Base-by-base conservation (phyloP, 2,888 invertebrate species). In the Spisula solida region DNA sequence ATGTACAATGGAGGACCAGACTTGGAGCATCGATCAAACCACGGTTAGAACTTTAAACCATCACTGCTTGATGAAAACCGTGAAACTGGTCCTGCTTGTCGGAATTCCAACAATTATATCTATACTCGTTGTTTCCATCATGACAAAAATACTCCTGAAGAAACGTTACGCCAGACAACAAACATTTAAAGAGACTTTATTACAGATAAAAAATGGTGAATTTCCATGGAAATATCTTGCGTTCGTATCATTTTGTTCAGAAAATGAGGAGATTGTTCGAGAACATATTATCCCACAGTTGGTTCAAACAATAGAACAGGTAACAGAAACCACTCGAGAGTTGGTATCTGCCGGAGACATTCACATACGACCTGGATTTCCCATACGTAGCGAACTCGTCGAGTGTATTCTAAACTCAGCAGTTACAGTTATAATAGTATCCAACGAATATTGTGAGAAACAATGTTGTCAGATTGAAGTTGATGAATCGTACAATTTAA, bases 211-310 rank as follows among this genome's bases (percentile, higher is more conserved):
- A 34, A 66, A 34, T 31, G 83, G 66, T 41, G 18, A 8, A 8
- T 83, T 70, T 41, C 56, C 31, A 60, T 66, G 66, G 66, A 66
- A 70, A 66, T 66, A 34, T 25, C 56, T 83, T 47, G 66, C 29
- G 41, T 83, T 83, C 47, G 20, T 83, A 12, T 83, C 83, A 47
- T 83, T 66, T 34, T 83, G 66, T 66, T 66, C 66, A 31, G 83
- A 83, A 60, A 66, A 83, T 25, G 83, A 60, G 12, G 70, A 60
- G 16, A 25, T 25, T 34, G 83, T 83, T 18, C 18, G 12, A 6
- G 47, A 25, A 12, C 56, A 83, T 34, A 66, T 83, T n/a, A n/a
- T n/a, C 0, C 83, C 83, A 41, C 56, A 70, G 20, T 2, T 83
- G 12, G 20, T 10, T 66, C 31, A n/a, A 20, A 41, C 29, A 47